A percentile compares a stretch with the other conserved stretches of the same genome.
phyloP scores from a whole-genome alignment of 64 coral and sea anemone genomes.

The Porites australiensis region DNA sequence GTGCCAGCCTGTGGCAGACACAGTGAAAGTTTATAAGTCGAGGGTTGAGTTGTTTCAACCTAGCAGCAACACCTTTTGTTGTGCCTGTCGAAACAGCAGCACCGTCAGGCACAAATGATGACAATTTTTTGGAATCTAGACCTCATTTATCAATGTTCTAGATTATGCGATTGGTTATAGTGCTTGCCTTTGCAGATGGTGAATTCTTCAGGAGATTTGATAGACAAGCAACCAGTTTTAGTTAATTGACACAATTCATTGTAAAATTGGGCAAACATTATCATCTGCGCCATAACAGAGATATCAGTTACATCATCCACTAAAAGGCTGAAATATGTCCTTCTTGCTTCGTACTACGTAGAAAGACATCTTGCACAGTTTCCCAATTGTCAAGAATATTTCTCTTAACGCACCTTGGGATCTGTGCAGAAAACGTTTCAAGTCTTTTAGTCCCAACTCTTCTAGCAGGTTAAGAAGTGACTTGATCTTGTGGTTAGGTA shows the following conservation, averaged over 20 bases:
- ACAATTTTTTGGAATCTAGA: slow-evolving; percentile 41
- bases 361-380: slow-evolving; percentile 19
- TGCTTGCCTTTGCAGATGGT: slow-evolving; percentile 15
- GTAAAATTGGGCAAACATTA: slow-evolving; percentile 30
- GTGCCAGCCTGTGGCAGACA: background rate
- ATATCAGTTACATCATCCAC: slow-evolving; percentile 42
- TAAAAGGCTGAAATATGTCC: slow-evolving; percentile 24
- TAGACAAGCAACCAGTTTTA: slow-evolving; percentile 18
- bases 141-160: slow-evolving; percentile 4
- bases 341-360: slow-evolving; percentile 1
- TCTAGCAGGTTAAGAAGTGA: slow-evolving; percentile 22
- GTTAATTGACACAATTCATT: background rate
- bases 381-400: slow-evolving; percentile 34
- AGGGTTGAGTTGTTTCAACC: slow-evolving; percentile 42
- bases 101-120: slow-evolving; percentile 24
- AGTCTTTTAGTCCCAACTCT: slow-evolving; percentile 14
- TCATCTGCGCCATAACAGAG: slow-evolving; percentile 32
- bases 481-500: background rate
- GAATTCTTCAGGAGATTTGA: slow-evolving; percentile 33
- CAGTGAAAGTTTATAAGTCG: slow-evolving; percentile 43
- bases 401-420: slow-evolving; percentile 17
- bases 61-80: slow-evolving; percentile 13
- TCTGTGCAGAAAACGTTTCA: slow-evolving; percentile 34
- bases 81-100: slow-evolving; percentile 20
- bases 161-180: slow-evolving; percentile 47